Conservation (phyloP, 1,140 invertebrate genomes). For the Pectinophora gossypiella region DNA sequence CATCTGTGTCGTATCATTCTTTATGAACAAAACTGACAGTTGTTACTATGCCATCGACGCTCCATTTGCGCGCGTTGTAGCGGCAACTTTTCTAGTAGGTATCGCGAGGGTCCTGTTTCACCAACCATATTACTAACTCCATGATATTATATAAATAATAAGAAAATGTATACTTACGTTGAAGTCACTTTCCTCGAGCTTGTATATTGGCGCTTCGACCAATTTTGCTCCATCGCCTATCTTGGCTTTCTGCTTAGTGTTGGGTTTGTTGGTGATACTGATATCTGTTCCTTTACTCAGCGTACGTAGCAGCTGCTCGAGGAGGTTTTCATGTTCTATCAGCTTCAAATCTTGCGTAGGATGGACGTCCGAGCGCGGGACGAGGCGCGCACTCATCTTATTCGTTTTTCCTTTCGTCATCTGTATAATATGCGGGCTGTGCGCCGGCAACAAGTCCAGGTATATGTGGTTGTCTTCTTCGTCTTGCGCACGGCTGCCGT, state of each 20-base stretch:
- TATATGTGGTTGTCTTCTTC: background rate
- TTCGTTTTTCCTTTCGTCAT: background rate
- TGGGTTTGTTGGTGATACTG: too few relatives aligned
- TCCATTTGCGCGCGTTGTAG: too few relatives aligned
- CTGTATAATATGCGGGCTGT: background rate
- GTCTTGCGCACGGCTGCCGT: background rate
- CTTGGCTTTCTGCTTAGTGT: slow-evolving; percentile 5
- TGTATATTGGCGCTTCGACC: slow-evolving; percentile 28
- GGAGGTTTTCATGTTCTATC: background rate
- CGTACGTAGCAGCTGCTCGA: background rate
- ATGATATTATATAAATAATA: background rate
- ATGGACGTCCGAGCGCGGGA: background rate
- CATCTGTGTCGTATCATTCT: too few relatives aligned
- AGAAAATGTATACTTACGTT: slow-evolving; percentile 16
- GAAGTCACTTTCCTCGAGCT: slow-evolving; percentile 36
- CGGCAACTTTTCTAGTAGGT: too few relatives aligned
- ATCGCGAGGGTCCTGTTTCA: too few relatives aligned
- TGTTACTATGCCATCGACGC: too few relatives aligned
- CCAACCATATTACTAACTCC: background rate
- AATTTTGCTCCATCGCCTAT: slow-evolving; percentile 1
- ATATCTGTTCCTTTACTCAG: too few relatives aligned
- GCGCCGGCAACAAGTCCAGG: background rate
- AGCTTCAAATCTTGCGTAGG: background rate
- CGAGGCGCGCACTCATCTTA: background rate
- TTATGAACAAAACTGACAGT: too few relatives aligned